Percentiles rank a stretch among this genome's conserved stretches.
These are phyloP conservation scores for Pogonocichla stellata DNA, from an alignment of 2,113 vertebrate species.

Conservation along the genomic window DNA sequence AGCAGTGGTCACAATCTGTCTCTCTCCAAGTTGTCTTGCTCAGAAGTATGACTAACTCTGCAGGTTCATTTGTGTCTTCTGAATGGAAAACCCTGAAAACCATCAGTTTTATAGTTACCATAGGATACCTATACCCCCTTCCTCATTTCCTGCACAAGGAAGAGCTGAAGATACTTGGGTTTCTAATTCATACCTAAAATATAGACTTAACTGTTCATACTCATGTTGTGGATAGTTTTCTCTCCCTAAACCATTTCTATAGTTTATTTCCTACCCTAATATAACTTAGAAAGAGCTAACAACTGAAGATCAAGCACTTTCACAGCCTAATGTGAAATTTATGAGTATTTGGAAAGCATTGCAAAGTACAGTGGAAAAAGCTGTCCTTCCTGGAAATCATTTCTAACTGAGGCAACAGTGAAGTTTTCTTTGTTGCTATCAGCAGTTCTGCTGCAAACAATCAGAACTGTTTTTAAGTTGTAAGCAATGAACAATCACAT, in stretches of 20 bases:
- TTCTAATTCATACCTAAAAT: background rate
- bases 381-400: background rate
- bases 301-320: background rate
- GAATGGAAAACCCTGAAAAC: background rate
- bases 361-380: background rate
- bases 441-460: background rate
- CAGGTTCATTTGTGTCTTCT: background rate
- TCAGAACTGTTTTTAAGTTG: background rate
- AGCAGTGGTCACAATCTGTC: accelerated
- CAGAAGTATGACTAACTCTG: background rate
- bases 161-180: background rate
- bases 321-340: background rate
- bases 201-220: background rate
- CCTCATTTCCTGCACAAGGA: background rate
- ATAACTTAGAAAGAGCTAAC: background rate
- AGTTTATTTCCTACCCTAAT: background rate
- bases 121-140: background rate
- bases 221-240: background rate
- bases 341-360: background rate
- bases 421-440: background rate
- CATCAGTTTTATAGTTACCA: background rate
- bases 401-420: background rate
- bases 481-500: background rate
- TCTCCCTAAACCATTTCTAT: background rate
- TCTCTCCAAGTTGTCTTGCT: background rate